Evolutionary conservation across 92 coral and sea anemone species (phyloP).

Genomic region (Umimayanthus kanabou): DNA sequence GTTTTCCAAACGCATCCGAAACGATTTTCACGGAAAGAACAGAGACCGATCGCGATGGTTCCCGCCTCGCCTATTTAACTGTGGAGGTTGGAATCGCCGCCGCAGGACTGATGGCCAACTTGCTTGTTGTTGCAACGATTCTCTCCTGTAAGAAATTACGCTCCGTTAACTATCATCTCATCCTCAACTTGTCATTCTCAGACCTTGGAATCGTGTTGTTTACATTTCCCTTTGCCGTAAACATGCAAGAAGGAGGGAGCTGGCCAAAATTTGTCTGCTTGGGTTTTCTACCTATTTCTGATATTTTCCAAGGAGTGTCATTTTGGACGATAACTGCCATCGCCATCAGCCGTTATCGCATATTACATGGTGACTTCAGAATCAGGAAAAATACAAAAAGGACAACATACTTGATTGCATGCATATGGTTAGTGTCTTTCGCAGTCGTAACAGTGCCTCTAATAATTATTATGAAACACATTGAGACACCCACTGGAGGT

Average conservation of each 20-base stretch:
- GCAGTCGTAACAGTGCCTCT: neutral
- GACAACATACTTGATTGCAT: neutral
- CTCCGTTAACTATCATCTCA: slow-evolving; percentile 64
- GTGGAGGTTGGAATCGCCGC: slow-evolving; percentile 59
- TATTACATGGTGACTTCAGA: neutral
- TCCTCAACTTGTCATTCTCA: slow-evolving; percentile 66
- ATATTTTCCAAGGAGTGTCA: slow-evolving; percentile 78
- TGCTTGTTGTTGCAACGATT: slow-evolving; percentile 66
- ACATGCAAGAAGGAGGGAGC: slow-evolving; percentile 61
- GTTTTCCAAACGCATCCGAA: neutral
- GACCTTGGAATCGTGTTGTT: slow-evolving; percentile 70
- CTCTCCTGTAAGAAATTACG: slow-evolving; percentile 53
- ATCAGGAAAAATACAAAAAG: neutral
- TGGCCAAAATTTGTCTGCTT: slow-evolving; percentile 80
- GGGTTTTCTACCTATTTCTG: slow-evolving; percentile 69
- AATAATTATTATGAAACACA: too few species aligned
- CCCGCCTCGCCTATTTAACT: slow-evolving; percentile 29
- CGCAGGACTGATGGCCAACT: slow-evolving; percentile 63
- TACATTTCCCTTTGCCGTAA: slow-evolving; percentile 73
- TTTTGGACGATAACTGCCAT: slow-evolving; percentile 73
- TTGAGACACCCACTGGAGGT: neutral
- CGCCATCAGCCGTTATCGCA: slow-evolving; percentile 67
- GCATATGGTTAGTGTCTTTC: neutral
- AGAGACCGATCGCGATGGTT: neutral
- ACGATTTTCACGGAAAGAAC: neutral